These are phyloP conservation scores for Cotesia typhae DNA, from an alignment of 1,140 invertebrate genomes.

Conservation along the genomic window DNA sequence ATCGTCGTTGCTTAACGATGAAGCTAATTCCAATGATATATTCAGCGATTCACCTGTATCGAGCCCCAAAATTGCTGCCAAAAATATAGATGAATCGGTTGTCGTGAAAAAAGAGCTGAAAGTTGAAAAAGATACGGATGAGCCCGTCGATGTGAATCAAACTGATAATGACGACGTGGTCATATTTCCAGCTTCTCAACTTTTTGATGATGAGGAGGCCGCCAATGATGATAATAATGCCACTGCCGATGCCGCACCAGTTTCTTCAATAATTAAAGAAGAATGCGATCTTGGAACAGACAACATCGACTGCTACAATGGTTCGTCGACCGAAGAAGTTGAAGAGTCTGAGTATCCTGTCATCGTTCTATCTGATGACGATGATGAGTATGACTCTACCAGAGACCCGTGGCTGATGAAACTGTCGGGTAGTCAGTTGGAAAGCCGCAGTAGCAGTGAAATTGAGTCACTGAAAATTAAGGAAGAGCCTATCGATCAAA, in stretches of 20 bases:
- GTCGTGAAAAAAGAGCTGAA: not conserved
- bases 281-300: not conserved
- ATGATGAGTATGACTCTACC: constrained; percentile 22
- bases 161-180: not conserved
- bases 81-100: not conserved
- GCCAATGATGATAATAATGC: not conserved
- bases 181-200: constrained; percentile 17
- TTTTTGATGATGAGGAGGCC: constrained; percentile 1
- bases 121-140: not conserved
- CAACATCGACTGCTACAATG: too few species aligned
- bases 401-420: not conserved
- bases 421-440: constrained; percentile 2
- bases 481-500: not conserved
- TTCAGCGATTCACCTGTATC: not conserved
- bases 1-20: too few species aligned
- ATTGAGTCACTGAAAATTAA: not conserved
- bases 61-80: not conserved
- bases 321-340: not conserved
- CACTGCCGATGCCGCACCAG: not conserved
- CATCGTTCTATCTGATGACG: constrained; percentile 26
- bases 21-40: not conserved
- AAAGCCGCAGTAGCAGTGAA: not conserved
- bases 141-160: not conserved
- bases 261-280: not conserved
- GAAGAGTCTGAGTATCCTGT: constrained; percentile 1